Conservation (phyloP, 2,888 invertebrate species). For the Itoplectis maculator region DNA sequence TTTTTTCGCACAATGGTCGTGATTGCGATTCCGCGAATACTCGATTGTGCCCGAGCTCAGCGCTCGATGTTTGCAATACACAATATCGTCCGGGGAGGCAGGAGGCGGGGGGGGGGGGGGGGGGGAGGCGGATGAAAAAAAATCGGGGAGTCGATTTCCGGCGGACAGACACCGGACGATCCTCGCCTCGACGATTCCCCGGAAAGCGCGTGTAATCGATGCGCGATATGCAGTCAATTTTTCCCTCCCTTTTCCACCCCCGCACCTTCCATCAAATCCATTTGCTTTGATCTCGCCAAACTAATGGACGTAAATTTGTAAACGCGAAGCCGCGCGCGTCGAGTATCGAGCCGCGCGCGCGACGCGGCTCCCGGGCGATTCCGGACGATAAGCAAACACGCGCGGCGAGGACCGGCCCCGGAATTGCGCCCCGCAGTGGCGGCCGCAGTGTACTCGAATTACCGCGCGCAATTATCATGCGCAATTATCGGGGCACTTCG, state of each 20-base stretch:
- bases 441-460: neutral
- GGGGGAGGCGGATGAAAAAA: too few species aligned
- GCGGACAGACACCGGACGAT: too few species aligned
- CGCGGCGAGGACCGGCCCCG: too few species aligned
- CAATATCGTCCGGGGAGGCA: too few species aligned
- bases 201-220: neutral
- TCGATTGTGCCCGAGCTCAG: too few species aligned
- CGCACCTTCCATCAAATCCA: neutral
- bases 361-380: neutral
- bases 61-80: too few species aligned
- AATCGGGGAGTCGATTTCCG: neutral
- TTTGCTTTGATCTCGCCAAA: neutral
- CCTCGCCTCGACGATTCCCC: too few species aligned
- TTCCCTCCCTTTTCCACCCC: neutral
- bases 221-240: neutral
- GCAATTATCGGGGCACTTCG: too few species aligned
- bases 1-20: neutral
- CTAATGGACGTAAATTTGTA: neutral
- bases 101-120: too few species aligned
- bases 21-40: too few species aligned
- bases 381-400: conserved; percentile 11
- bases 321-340: neutral
- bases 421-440: neutral
- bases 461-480: neutral
- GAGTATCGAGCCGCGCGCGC: neutral